Evolutionary conservation across 2,113 vertebrate species (phyloP).

Genomic region (Gila orcuttii): DNA sequence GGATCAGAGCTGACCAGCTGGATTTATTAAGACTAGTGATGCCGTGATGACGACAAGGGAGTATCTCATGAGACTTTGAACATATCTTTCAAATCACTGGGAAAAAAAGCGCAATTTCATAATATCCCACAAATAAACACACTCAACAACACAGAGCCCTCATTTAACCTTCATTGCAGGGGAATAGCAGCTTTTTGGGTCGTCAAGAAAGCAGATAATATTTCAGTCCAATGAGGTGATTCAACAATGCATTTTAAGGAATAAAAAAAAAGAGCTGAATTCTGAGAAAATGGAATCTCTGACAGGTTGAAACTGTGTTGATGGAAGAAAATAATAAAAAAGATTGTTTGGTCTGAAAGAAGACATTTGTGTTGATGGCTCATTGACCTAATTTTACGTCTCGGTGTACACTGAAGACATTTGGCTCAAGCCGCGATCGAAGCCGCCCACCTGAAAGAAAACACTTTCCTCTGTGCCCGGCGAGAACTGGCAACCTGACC

Average conservation of each 20-base stretch:
- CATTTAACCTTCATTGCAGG: background rate
- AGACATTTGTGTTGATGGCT: background rate
- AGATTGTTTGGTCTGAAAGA: background rate
- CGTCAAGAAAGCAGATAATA: background rate
- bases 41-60: background rate
- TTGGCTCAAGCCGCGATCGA: constrained; percentile 92
- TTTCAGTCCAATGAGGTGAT: constrained; percentile 21
- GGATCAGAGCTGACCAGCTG: constrained; percentile 24
- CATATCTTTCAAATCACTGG: constrained; percentile 4
- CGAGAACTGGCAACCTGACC: constrained; percentile 80
- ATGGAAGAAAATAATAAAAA: background rate
- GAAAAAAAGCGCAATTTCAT: constrained; percentile 28
- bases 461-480: constrained; percentile 84
- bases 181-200: constrained; percentile 23
- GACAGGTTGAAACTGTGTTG: background rate
- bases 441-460: constrained; percentile 91
- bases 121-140: constrained; percentile 32
- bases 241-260: background rate
- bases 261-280: background rate
- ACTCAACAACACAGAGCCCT: background rate
- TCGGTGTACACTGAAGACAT: constrained; percentile 94
- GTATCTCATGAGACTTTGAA: constrained; percentile 12
- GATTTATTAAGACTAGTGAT: constrained; percentile 32
- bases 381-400: constrained; percentile 71
- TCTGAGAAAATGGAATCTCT: background rate